phyloP scores from a whole-genome alignment of 2,888 invertebrate species.

The Chrysolina haemoptera region DNA sequence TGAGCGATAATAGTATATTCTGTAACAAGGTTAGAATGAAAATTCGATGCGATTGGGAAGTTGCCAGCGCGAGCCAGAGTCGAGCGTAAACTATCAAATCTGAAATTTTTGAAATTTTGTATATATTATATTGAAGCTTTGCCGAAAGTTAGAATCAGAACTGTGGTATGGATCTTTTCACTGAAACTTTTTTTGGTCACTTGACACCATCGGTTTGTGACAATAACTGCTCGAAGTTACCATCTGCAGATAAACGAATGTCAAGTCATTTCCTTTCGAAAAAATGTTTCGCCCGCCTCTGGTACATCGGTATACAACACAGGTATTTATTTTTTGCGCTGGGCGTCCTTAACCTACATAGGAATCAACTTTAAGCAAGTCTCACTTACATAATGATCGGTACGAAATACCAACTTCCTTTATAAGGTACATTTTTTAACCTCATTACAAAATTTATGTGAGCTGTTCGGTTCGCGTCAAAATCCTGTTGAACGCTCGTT shows the following conservation, averaged over 20 bases:
- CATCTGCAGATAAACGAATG: background rate
- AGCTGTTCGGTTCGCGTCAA: conserved; percentile 35
- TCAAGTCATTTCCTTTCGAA: background rate
- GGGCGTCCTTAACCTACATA: conserved; percentile 66
- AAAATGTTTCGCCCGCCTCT: conserved; percentile 4
- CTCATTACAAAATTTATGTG: conserved; percentile 58
- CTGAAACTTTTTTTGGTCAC: too few species aligned
- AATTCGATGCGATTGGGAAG: too few species aligned
- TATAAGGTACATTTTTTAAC: conserved; percentile 60
- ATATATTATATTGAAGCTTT: too few species aligned
- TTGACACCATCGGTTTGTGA: too few species aligned
- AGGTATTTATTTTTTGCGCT: conserved; percentile 47
- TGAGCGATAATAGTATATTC: too few species aligned
- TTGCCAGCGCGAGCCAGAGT: too few species aligned
- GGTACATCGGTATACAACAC: conserved; percentile 35
- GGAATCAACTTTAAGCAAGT: conserved; percentile 61
- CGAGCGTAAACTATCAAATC: too few species aligned
- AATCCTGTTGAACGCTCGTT: conserved; percentile 36
- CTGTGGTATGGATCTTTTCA: too few species aligned
- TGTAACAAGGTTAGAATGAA: too few species aligned
- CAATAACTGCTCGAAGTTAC: background rate
- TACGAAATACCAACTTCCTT: conserved; percentile 65
- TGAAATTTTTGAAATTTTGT: too few species aligned
- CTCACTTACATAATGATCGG: conserved; percentile 62
- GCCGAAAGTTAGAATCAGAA: too few species aligned